Percentiles rank a stretch among this genome's conserved stretches.
Evolutionary conservation across 2,888 invertebrate genomes (phyloP).

Genomic region (Brachyptera risi): DNA sequence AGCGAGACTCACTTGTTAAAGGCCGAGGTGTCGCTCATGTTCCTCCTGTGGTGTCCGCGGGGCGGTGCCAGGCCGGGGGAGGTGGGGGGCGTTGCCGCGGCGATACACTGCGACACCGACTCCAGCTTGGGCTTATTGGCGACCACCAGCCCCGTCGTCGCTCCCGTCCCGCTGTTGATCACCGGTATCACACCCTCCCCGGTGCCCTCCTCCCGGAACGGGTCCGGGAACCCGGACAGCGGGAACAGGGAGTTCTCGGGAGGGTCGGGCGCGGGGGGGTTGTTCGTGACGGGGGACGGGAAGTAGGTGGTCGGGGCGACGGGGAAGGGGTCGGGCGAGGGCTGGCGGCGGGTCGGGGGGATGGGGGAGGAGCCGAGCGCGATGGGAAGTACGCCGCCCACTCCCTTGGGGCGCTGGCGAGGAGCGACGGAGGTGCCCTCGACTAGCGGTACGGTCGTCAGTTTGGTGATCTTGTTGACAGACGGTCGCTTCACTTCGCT

Average conservation of each 20-base stretch:
- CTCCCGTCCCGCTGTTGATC: neutral
- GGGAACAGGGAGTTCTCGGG: constrained; percentile 58
- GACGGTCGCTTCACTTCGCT: constrained; percentile 56
- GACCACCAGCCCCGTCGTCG: constrained; percentile 21
- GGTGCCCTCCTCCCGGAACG: constrained; percentile 55
- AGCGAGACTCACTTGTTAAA: constrained; percentile 75
- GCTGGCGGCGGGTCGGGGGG: constrained; percentile 31
- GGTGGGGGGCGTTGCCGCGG: constrained; percentile 43
- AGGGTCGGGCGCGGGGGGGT: constrained; percentile 27
- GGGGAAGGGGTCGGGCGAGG: constrained; percentile 23
- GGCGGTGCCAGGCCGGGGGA: constrained; percentile 41
- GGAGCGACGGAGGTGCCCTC: constrained; percentile 80
- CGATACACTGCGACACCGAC: constrained; percentile 39
- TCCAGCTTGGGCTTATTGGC: constrained; percentile 32
- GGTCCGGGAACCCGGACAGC: constrained; percentile 64
- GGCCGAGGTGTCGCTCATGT: constrained; percentile 80
- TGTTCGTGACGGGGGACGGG: constrained; percentile 24
- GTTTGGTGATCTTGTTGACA: constrained; percentile 47
- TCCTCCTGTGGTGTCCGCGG: constrained; percentile 70
- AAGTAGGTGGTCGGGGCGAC: constrained; percentile 15
- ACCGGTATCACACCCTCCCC: constrained; percentile 18
- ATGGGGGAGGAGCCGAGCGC: constrained; percentile 36
- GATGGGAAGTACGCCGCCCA: constrained; percentile 34
- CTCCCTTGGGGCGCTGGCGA: constrained; percentile 73
- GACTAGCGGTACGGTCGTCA: constrained; percentile 44